Evolutionary conservation across 2,113 vertebrate species (phyloP).

Genomic region (Raja brachyura): DNA sequence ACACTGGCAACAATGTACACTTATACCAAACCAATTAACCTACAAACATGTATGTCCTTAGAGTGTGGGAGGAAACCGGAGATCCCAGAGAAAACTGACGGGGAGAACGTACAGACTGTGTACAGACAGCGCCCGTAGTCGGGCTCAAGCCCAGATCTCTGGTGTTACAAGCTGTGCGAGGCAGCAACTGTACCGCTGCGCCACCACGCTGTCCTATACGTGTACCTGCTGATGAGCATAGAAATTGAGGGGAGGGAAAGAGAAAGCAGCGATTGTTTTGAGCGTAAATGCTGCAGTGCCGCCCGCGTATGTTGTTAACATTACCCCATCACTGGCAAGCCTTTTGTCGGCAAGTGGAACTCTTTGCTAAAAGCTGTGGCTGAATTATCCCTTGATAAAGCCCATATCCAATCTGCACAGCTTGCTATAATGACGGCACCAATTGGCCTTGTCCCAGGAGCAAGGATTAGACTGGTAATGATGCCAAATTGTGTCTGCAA

Average conservation of each 20-base stretch:
- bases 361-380: slow-evolving; percentile 6
- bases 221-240: neutral
- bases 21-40: too few relatives aligned
- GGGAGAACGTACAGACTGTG: too few relatives aligned
- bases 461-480: slow-evolving; percentile 35
- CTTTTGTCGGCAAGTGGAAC: slow-evolving; percentile 11
- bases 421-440: slow-evolving; percentile 33
- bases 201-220: too few relatives aligned
- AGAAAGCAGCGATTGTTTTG: neutral
- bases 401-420: slow-evolving; percentile 39
- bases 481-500: slow-evolving; percentile 36
- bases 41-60: too few relatives aligned
- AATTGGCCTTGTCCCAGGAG: slow-evolving; percentile 33
- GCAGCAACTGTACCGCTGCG: too few relatives aligned
- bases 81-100: too few relatives aligned
- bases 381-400: slow-evolving; percentile 34
- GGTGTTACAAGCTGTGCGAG: too few relatives aligned
- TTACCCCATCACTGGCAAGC: neutral
- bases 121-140: too few relatives aligned
- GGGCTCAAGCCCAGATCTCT: too few relatives aligned
- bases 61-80: too few relatives aligned
- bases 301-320: neutral
- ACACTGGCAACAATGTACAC: too few relatives aligned
- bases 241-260: neutral
- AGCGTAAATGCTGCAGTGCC: neutral